A percentile compares a stretch with the other conserved stretches of the same genome.
Evolutionary conservation across 2,113 vertebrate species (phyloP).

Genomic region (Strigops habroptila): DNA sequence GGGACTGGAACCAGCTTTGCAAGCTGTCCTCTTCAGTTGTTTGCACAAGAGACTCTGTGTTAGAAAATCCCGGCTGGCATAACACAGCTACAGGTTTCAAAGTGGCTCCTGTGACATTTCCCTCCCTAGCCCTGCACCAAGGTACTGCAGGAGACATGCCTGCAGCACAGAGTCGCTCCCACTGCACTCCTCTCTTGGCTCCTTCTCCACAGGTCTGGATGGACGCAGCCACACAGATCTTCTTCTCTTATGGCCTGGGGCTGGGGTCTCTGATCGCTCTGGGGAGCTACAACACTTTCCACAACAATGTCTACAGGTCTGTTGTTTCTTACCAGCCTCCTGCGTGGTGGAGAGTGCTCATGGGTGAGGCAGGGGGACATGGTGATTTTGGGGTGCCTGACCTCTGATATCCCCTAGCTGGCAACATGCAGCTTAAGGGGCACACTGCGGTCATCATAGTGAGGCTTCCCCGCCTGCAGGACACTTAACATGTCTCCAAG

Average conservation of each 20-base stretch:
- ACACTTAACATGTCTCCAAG: not conserved
- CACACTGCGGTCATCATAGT: fast-evolving
- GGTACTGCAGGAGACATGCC: not conserved
- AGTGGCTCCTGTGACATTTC: not conserved
- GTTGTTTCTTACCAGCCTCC: not conserved
- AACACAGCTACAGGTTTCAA: not conserved
- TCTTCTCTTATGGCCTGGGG: conserved; percentile 90
- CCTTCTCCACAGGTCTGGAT: conserved; percentile 82
- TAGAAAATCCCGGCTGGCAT: not conserved
- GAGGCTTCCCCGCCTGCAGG: not conserved
- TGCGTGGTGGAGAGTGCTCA: fast-evolving
- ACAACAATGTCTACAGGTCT: conserved; percentile 89
- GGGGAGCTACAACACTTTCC: conserved; percentile 88
- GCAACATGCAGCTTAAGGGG: not conserved
- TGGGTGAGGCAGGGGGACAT: fast-evolving
- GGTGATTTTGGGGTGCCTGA: not conserved
- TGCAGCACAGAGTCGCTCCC: not conserved
- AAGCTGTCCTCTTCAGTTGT: not conserved
- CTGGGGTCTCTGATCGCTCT: conserved; percentile 88
- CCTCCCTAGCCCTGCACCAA: fast-evolving
- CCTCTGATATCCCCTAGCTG: fast-evolving
- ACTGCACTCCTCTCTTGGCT: not conserved
- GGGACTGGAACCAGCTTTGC: not conserved
- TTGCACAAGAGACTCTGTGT: not conserved
- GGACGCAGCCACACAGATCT: conserved; percentile 91